Base-by-base conservation (phyloP, 2,113 vertebrate species). In the Arizona elegans region DNA sequence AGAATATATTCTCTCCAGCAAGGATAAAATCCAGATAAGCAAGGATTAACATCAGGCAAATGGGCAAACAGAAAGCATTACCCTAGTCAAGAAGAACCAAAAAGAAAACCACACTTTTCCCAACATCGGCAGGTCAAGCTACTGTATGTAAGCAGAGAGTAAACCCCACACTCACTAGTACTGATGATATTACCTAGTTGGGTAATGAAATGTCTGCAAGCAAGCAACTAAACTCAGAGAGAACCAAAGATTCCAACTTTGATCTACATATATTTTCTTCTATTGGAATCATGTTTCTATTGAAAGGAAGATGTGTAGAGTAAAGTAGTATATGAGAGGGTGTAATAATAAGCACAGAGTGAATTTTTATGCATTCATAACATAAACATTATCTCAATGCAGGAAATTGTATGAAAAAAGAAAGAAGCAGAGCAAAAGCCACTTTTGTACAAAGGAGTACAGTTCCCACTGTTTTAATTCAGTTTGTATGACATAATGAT, bases 231-330 rank as follows among this genome's bases (percentile, higher is more conserved):
- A 70, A 70, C 13, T 70, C 65, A 70, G 29, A n/a, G 29, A n/a
- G 5, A 5, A 33, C 13, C 5, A n/a, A 70, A 12, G 29, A 70
- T 33, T 70, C 65, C 65, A 70, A n/a, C 29, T 33, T 70, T 70
- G 65, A 33, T 13, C 65, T 70, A 70, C 2, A 33, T 33, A 17
- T 70, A 70, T 70, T 33, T 70, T 70, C 12, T 70, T 33, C 29
- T 33, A 17, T 17, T 70, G 29, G 65, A 70, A 70, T 70, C 29
- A 70, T 70, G 29, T 70, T 70, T 70, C 13, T 70, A 7, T 70
- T 33, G 96, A 96, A 33, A 54, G 26, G 92, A 93, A 91, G 33
- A 21, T 54, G 1, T 81, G 26, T 56, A 21, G 29, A 91, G 6
- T 56, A 85, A 43, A 55, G n/a, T 21, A 81, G 19, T 52, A 55